A percentile compares a stretch with the other conserved stretches of the same genome.
Conservation (phyloP, 2,797 vertebrate genomes). For the Peromyscus nudipes region DNA sequence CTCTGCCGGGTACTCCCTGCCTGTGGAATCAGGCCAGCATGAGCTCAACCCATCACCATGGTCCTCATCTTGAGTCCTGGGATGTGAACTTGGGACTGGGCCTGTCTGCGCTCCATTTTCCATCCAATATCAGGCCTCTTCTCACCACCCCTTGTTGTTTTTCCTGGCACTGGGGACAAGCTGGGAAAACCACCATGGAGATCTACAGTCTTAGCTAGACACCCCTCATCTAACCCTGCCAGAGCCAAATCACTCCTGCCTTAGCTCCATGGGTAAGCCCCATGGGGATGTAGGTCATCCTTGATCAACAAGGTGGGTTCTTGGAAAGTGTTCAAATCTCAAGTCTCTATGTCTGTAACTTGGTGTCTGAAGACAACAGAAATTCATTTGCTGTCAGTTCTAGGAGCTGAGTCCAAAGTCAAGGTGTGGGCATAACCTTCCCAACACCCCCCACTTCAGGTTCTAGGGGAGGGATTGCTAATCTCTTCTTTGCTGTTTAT, state of each 20-base stretch:
- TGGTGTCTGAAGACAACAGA: background rate
- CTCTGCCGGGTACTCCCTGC: background rate
- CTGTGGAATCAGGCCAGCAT: background rate
- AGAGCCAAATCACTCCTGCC: background rate
- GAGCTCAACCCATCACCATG: background rate
- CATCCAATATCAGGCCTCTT: rapidly evolving
- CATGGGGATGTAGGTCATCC: background rate
- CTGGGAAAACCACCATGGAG: rapidly evolving
- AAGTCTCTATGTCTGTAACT: background rate
- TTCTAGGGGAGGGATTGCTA: background rate
- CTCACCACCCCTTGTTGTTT: too few species aligned
- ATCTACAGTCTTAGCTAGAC: background rate
- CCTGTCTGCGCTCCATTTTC: background rate
- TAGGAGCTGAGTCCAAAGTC: background rate
- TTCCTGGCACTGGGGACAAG: background rate
- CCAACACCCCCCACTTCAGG: background rate
- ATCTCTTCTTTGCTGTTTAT: background rate
- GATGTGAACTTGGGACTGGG: background rate
- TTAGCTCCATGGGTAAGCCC: background rate
- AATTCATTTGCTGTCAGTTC: background rate
- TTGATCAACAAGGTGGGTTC: background rate
- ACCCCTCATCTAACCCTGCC: background rate
- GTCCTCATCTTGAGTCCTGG: background rate
- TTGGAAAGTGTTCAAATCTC: background rate
- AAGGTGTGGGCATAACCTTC: background rate